Evolutionary conservation across 1,140 invertebrate species (phyloP).

Genomic region (Branchinecta lynchi): DNA sequence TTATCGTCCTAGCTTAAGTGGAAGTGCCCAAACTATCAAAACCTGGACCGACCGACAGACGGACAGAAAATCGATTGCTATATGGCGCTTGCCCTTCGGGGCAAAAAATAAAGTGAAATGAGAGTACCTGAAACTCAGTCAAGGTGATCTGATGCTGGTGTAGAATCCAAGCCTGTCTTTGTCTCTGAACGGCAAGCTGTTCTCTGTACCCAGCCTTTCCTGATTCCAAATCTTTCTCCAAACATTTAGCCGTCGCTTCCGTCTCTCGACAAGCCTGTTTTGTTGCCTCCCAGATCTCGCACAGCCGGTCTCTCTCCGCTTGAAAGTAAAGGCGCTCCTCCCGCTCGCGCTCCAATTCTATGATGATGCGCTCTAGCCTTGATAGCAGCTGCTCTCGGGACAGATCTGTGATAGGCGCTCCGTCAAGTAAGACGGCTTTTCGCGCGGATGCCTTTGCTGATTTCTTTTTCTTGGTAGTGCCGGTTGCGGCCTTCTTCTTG

Average conservation of each 20-base stretch:
- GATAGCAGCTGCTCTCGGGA: constrained; percentile 78
- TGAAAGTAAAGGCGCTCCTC: constrained; percentile 92
- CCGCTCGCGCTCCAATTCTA: constrained; percentile 79
- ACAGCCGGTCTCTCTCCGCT: constrained; percentile 79
- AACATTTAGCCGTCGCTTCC: constrained; percentile 22
- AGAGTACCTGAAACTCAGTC: constrained; percentile 20
- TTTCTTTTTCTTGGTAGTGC: constrained; percentile 28
- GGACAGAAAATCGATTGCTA: too few species aligned
- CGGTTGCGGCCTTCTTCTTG: constrained; percentile 26
- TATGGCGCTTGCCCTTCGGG: too few species aligned
- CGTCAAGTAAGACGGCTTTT: constrained; percentile 57
- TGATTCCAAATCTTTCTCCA: constrained; percentile 22
- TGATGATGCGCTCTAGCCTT: constrained; percentile 67
- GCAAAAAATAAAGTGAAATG: too few species aligned
- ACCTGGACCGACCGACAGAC: too few species aligned
- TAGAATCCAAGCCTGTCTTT: constrained; percentile 22
- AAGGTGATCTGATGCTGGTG: constrained; percentile 20
- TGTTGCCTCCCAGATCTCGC: constrained; percentile 86
- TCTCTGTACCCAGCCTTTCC: constrained; percentile 20
- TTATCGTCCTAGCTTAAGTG: too few species aligned
- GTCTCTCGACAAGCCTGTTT: constrained; percentile 34
- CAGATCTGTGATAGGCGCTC: constrained; percentile 80
- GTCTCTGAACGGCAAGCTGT: constrained; percentile 23
- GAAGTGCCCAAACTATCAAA: too few species aligned
- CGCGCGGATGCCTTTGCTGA: constrained; percentile 18